These are phyloP conservation scores for Anastatus disparis DNA, from an alignment of 1,140 invertebrate species.

Conservation along the genomic window DNA sequence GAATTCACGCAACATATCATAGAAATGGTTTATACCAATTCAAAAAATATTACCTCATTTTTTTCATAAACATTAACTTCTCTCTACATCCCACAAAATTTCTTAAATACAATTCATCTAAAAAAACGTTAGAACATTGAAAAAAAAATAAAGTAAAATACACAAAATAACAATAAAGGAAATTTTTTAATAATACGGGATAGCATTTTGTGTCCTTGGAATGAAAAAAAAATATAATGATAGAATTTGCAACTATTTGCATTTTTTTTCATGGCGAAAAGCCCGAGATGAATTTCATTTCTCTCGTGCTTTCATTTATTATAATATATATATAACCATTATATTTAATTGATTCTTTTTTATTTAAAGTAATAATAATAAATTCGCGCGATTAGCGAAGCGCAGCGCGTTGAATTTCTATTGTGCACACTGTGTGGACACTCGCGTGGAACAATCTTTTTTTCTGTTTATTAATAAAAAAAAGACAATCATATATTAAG, in stretches of 20 bases:
- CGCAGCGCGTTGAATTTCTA: background rate
- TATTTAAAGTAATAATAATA: slow-evolving; percentile 36
- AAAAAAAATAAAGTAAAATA: no score
- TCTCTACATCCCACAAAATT: slow-evolving; percentile 29
- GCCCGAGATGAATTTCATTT: background rate
- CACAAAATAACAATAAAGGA: slow-evolving; percentile 15
- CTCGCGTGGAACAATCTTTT: background rate
- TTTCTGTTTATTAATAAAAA: no score
- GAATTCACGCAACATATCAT: background rate
- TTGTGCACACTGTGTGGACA: slow-evolving; percentile 16
- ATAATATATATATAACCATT: slow-evolving; percentile 55
- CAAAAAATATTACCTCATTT: slow-evolving; percentile 12
- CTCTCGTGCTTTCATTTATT: slow-evolving; percentile 16
- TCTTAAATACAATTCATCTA: background rate
- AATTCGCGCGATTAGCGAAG: background rate
- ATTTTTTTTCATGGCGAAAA: slow-evolving; percentile 16
- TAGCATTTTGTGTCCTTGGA: slow-evolving; percentile 12
- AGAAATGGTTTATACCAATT: slow-evolving; percentile 14
- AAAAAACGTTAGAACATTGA: background rate
- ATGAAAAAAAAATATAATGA: slow-evolving; percentile 33
- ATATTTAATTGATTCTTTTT: slow-evolving; percentile 59
- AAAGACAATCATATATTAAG: slow-evolving; percentile 15
- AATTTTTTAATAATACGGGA: slow-evolving; percentile 24
- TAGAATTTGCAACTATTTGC: background rate
- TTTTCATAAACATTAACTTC: slow-evolving; percentile 12